Base-by-base conservation (phyloP, 2,797 vertebrate genomes). In the Eleutherodactylus coqui region DNA sequence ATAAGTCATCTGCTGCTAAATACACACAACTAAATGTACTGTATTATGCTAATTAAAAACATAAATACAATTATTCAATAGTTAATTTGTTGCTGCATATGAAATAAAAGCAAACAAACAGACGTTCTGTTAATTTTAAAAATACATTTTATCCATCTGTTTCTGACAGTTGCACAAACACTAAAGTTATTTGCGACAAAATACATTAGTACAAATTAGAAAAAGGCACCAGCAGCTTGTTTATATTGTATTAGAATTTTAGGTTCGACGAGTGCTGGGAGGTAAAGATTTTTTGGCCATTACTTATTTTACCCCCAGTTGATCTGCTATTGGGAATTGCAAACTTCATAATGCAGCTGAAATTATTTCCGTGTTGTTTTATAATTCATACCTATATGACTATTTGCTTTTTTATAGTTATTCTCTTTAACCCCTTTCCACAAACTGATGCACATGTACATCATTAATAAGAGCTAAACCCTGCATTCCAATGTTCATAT, bases 91-190 rank as follows among this genome's bases (percentile, higher is more conserved):
- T 64, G 27, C 67, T 69, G 43, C 58, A 67, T 19, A n/a, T 24
- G 51, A 41, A 84, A 67, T 38, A 60, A 62, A 17, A 67, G 47
- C 36, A 86, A 60, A 82, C 79, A 86, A 86, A 73, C 53, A 79
- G 55, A 60, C 69, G 70, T 76, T 73, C 6, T 27, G 45, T 82
- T 81, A 29, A 67, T 75, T 72, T 76, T 17, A 36, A 76, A 75
- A 80, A 38, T 62, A 80, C 62, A 76, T 62, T 34, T 62, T 16
- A 76, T 75, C 70, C 58, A 86, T 86, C 79, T 82, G 70, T 75
- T 75, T 67, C 17, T 82, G 79, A 55, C 85, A 82, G 55, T 76
- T 53, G 34, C n/a, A 86, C 27, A 82, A 49, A 76, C 78, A 82
- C 29, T 70, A 9, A 82, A 16, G 34, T 82, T 75, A 51, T 49